Conservation (phyloP, 1,140 invertebrate genomes). For the Pissodes strobi region DNA sequence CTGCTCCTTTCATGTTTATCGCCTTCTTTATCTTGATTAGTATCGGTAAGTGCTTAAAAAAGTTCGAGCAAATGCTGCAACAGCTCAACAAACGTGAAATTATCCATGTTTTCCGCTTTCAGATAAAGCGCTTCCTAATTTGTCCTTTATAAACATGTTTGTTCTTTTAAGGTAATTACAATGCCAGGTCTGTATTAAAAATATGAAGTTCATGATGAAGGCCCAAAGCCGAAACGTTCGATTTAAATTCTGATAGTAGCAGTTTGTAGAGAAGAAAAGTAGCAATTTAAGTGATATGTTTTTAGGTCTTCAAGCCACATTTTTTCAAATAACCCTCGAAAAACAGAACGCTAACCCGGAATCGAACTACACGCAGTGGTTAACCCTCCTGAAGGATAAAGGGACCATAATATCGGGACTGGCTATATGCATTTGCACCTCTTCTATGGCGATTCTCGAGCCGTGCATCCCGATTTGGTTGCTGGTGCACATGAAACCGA, state of each 20-base stretch:
- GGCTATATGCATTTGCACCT: slow-evolving; percentile 75
- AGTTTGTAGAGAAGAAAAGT: too few species aligned
- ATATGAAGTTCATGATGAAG: too few species aligned
- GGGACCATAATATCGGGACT: slow-evolving; percentile 66
- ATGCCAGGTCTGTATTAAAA: too few species aligned
- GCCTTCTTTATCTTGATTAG: slow-evolving; percentile 64
- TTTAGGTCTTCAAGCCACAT: slow-evolving; percentile 36
- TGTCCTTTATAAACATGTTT: too few species aligned
- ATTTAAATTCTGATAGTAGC: too few species aligned
- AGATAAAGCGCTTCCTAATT: too few species aligned
- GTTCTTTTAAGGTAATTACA: too few species aligned
- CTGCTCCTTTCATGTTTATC: slow-evolving; percentile 73
- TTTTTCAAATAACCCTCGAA: slow-evolving; percentile 18
- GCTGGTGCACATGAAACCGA: slow-evolving; percentile 71
- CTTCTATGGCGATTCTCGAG: slow-evolving; percentile 79
- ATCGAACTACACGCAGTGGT: slow-evolving; percentile 57
- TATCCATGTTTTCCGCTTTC: too few species aligned
- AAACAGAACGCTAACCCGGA: slow-evolving; percentile 6
- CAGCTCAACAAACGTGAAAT: too few species aligned
- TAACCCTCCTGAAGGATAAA: slow-evolving; percentile 62
- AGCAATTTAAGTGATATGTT: neutral
- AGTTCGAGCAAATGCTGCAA: neutral
- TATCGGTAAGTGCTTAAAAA: slow-evolving; percentile 50
- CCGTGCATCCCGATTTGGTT: slow-evolving; percentile 84
- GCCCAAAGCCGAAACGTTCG: too few species aligned